Percentiles rank a stretch among this genome's conserved stretches.
Conservation (phyloP, 2,113 vertebrate genomes). For the Clupea harengus region DNA sequence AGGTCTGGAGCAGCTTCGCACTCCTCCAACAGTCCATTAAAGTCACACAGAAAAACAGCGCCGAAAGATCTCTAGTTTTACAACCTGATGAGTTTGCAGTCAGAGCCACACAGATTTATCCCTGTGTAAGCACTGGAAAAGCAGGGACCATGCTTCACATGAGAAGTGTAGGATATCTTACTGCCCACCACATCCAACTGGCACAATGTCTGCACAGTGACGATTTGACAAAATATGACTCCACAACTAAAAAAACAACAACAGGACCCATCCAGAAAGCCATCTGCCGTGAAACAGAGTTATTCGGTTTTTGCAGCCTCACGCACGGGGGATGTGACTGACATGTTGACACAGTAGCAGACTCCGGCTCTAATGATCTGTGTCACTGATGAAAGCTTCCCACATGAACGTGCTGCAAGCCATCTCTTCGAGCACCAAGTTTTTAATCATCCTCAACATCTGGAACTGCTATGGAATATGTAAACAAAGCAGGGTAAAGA, state of each 20-base stretch:
- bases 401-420: conserved; percentile 57
- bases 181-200: not conserved
- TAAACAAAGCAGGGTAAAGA: conserved; percentile 53
- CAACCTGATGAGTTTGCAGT: conserved; percentile 15
- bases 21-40: not conserved
- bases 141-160: not conserved
- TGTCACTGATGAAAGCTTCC: conserved; percentile 68
- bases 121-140: not conserved
- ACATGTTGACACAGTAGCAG: conserved; percentile 59
- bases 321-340: not conserved
- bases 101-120: conserved; percentile 25
- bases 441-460: conserved; percentile 69
- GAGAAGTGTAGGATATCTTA: not conserved
- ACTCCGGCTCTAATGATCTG: conserved; percentile 60
- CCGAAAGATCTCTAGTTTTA: not conserved
- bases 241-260: conserved; percentile 6
- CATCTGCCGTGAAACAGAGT: conserved; percentile 25
- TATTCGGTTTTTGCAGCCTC: not conserved
- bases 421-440: conserved; percentile 65
- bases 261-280: conserved; percentile 1
- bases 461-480: conserved; percentile 67
- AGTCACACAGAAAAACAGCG: not conserved
- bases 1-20: conserved; percentile 9
- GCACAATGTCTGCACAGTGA: not conserved
- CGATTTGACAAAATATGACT: conserved; percentile 36